Evolutionary conservation across 2,797 vertebrate species (phyloP).

Genomic region (Pseudochirops cupreus): DNA sequence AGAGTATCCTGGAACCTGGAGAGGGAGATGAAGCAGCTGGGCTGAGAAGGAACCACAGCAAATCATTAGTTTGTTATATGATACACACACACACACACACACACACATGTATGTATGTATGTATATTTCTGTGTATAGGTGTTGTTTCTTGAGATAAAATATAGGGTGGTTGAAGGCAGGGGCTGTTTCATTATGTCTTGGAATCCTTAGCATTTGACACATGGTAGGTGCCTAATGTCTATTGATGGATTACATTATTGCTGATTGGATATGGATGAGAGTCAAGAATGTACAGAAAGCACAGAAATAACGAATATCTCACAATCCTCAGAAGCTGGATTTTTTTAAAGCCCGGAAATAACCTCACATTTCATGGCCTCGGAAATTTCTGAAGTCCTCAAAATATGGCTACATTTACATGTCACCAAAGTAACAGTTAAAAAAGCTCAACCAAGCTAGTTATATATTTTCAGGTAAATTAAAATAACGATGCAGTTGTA

Average conservation of each 20-base stretch:
- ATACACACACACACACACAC: background rate
- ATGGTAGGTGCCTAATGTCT: background rate
- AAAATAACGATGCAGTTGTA: background rate
- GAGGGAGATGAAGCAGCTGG: background rate
- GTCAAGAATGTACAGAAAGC: background rate
- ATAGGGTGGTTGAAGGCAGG: background rate
- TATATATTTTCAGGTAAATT: conserved; percentile 56
- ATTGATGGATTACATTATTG: conserved; percentile 4
- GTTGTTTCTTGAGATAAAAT: background rate
- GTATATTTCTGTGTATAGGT: background rate
- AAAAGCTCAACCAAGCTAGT: conserved; percentile 29
- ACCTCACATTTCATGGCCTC: background rate
- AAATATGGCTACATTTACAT: background rate
- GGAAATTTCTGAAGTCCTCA: conserved; percentile 5
- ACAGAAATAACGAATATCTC: background rate
- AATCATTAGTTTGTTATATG: background rate
- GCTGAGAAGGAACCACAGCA: background rate
- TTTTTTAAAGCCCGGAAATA: background rate
- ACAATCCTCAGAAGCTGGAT: background rate
- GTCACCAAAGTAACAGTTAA: conserved; percentile 28
- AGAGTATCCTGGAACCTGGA: background rate
- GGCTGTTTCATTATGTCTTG: background rate
- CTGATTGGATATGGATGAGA: background rate
- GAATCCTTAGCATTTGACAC: background rate
- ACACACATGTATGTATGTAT: background rate